Conservation (phyloP, 1,140 invertebrate species). For the Leptopilina clavipes region DNA sequence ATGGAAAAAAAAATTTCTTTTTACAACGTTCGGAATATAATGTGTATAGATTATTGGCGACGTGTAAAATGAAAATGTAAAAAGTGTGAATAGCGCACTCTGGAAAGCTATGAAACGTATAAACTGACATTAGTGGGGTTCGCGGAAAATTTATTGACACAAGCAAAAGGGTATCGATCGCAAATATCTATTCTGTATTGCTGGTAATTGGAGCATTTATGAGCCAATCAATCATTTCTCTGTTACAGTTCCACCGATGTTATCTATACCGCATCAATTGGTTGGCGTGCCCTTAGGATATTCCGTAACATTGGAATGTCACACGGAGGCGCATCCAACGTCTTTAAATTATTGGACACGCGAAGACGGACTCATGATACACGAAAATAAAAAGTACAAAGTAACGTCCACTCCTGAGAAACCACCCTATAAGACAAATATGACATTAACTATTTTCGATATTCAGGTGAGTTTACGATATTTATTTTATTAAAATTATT, state of each 20-base stretch:
- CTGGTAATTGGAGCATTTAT: conserved; percentile 71
- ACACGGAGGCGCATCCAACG: conserved; percentile 92
- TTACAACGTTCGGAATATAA: no score
- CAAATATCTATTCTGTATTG: conserved; percentile 59
- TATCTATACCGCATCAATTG: conserved; percentile 92
- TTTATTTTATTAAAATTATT: background rate
- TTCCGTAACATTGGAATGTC: conserved; percentile 90
- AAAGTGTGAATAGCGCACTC: conserved; percentile 29
- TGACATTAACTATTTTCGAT: conserved; percentile 85
- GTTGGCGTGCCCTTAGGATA: conserved; percentile 87
- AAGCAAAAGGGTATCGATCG: conserved; percentile 58
- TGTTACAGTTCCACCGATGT: conserved; percentile 89
- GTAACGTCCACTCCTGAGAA: conserved; percentile 69
- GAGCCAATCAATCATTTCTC: conserved; percentile 69
- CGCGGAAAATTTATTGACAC: conserved; percentile 63
- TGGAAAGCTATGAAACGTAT: conserved; percentile 36
- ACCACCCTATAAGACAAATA: conserved; percentile 88
- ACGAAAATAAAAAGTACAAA: conserved; percentile 88
- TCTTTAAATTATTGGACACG: conserved; percentile 94
- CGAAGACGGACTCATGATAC: conserved; percentile 91
- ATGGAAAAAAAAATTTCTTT: no score
- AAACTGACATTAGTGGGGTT: conserved; percentile 35
- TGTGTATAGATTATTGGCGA: background rate
- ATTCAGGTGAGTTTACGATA: conserved; percentile 75
- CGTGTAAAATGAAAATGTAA: conserved; percentile 20